Conservation (phyloP, 2,113 vertebrate genomes). For the Paratilapia polleni region DNA sequence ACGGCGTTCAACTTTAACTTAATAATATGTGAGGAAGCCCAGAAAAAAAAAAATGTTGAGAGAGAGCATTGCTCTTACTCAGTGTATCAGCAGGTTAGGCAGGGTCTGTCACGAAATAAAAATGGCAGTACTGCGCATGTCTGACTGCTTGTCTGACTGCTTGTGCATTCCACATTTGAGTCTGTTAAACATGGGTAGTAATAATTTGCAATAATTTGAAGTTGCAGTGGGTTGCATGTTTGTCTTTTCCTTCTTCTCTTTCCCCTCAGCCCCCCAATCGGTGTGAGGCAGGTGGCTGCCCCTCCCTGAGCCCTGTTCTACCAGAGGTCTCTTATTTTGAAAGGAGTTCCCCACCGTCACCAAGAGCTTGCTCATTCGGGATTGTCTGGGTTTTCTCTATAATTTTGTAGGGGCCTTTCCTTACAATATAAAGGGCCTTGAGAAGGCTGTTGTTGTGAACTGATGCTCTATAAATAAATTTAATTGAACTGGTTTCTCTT, state of each 20-base stretch:
- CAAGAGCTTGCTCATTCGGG: neutral
- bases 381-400: neutral
- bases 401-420: neutral
- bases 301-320: neutral
- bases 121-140: too few species aligned
- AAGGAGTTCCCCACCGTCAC: neutral
- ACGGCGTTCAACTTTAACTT: neutral
- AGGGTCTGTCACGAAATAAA: too few species aligned
- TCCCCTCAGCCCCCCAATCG: too few species aligned
- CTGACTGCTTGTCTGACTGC: too few species aligned
- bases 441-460: neutral
- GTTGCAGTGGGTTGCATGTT: too few species aligned
- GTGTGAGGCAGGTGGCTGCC: neutral
- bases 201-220: too few species aligned
- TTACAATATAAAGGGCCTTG: too few species aligned
- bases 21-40: neutral
- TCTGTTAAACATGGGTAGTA: too few species aligned
- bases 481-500: neutral
- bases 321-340: neutral
- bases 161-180: too few species aligned
- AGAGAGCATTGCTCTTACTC: too few species aligned
- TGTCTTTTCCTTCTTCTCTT: too few species aligned
- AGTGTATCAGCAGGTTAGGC: too few species aligned
- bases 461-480: neutral
- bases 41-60: neutral